Conservation (phyloP, 2,113 vertebrate genomes). For the Upupa epops region DNA sequence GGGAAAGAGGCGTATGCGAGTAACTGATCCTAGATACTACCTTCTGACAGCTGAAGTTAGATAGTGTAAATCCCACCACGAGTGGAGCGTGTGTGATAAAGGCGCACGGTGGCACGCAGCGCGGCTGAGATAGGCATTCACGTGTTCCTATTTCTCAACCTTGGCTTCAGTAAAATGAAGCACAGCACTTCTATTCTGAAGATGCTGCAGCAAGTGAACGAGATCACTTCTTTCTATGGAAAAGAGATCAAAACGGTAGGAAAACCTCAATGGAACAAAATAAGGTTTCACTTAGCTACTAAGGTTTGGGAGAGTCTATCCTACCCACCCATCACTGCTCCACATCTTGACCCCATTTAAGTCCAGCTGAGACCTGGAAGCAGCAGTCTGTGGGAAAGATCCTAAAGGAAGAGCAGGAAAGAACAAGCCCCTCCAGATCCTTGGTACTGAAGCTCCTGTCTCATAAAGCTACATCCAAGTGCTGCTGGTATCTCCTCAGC, state of each 20-base stretch:
- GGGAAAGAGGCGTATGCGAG: background rate
- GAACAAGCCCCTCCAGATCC: fast-evolving
- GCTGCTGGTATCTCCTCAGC: conserved; percentile 35
- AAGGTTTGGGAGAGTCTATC: background rate
- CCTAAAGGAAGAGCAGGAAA: background rate
- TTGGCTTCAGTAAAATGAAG: background rate
- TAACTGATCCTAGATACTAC: background rate
- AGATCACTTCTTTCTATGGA: background rate
- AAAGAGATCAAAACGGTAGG: background rate
- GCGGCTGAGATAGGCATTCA: background rate
- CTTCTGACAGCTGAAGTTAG: background rate
- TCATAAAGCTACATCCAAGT: background rate
- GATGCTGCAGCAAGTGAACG: background rate
- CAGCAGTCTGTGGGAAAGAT: background rate
- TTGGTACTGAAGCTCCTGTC: background rate
- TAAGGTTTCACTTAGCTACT: too few species aligned
- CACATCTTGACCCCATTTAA: background rate
- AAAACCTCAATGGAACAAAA: background rate
- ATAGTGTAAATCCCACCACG: background rate
- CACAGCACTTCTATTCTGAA: background rate
- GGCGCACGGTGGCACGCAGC: background rate
- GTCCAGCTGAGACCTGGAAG: background rate
- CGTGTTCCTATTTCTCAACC: background rate
- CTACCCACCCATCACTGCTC: background rate
- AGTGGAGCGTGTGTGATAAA: background rate